Evolutionary conservation across 2,797 vertebrate genomes (phyloP), one percentile per base, ranked within the genome.

Genomic region (Lacerta agilis): DNA sequence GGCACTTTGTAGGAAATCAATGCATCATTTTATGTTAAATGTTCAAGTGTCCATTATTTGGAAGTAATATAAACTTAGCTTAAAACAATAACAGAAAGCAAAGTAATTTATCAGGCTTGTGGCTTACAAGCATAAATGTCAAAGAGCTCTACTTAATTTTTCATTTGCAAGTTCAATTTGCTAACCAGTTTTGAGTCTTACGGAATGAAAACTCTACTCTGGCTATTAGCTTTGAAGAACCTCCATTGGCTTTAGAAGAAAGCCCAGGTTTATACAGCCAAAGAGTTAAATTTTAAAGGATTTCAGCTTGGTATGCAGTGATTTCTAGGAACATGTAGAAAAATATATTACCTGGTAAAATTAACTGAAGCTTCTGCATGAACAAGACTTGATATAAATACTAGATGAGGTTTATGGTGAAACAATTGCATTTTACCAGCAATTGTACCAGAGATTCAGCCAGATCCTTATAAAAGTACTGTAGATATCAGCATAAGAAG

Each of bases 131-230:
- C 10, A 76, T 67, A 85, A 81, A 67, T 69, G 43, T 27, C 71
- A 76, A 77, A 58, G 36, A 71, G 18, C 15, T 49, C 36, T 61
- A 82, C 45, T 92, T 91, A 66, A 82, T 91, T 94, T 92, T 83
- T 88, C 83, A 92, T 33, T 86, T 92, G 90, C 86, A 41, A 13
- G 4, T 82, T 78, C 49, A 38, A 17, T 69, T 27, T 13, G n/a
- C 45, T 90, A 84, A 88, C 61, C 89, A 76, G 72, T 43, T 92
- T 90, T 89, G 23, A 64, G 69, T 45, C 88, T 61, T 72, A 82
- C 38, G 0, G 4, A n/a, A 23, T 86, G 78, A 84, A 64, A 84
- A 85, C 73, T 92, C 87, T 89, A 36, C 72, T 89, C 69, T 33
- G 38, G 64, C 72, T n/a, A 38, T 66, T 75, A 69, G 69, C 23